Evolutionary conservation across 2,888 invertebrate genomes (phyloP), one percentile per base, ranked within the genome.

Genomic region (Fragum fragum): DNA sequence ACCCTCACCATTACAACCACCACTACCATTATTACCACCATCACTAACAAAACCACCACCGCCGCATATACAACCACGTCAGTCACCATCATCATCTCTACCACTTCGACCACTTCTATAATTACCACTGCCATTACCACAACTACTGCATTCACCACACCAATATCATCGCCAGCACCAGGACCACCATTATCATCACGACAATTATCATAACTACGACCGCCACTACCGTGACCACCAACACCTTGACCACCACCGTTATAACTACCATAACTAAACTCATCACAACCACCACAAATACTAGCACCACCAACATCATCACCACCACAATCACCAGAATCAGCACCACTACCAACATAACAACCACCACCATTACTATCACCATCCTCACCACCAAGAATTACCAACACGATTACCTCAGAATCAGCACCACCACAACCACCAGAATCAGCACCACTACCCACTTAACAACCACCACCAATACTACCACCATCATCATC

Each of bases 81-180:
- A n/a, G n/a, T n/a, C n/a, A n/a, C n/a, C n/a, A n/a, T n/a, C n/a
- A n/a, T n/a, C n/a, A n/a, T n/a, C n/a, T n/a, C n/a, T n/a, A n/a
- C n/a, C n/a, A n/a, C n/a, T n/a, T n/a, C 68, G 7, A 32, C 68
- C n/a, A 32, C 68, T 68, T 36, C 68, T 36, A 39, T 39, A 28
- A 68, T 39, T 68, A 68, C 68, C 39, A 32, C 39, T 68, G 16
- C 68, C 39, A 32, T 39, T 39, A 11, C 39, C n/a, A 32, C 68
- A 16, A 11, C 39, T 68, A 32, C 68, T 68, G 39, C 68, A 36
- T 36, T 21, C 39, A n/a, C 39, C 39, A 68, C 55, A 16, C 9
- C 55, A 55, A n/a, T 7, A n/a, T n/a, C n/a, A n/a, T n/a, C 21
- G 26, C 18, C 18, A 68, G 39, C 11, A 68, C 36, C 21, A 68